These are phyloP conservation scores for Lates calcarifer DNA, from an alignment of 2,113 vertebrate genomes.

Conservation along the genomic window DNA sequence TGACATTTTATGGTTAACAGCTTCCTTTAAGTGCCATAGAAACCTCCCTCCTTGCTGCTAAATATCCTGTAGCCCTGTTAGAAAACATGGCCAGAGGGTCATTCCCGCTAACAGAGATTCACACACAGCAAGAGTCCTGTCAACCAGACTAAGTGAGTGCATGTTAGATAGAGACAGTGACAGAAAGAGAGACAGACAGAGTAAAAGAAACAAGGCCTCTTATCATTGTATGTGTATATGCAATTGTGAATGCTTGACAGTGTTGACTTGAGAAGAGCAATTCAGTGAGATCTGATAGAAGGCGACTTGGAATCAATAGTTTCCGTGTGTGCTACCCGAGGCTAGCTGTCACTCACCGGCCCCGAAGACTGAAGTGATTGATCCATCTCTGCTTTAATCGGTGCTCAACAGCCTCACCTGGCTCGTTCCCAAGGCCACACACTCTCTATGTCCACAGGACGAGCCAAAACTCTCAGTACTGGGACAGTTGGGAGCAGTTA, in stretches of 20 bases:
- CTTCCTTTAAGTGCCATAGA: constrained; percentile 46
- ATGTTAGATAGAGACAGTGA: not conserved
- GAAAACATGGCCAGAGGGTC: constrained; percentile 36
- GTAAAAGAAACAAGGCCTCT: constrained; percentile 1
- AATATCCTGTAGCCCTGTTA: constrained; percentile 52
- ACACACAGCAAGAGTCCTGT: constrained; percentile 57
- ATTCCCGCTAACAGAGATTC: constrained; percentile 44
- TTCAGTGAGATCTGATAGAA: constrained; percentile 75
- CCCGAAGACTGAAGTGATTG: constrained; percentile 49
- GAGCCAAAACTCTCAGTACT: not conserved
- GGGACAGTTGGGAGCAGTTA: constrained; percentile 21
- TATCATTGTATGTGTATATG: not conserved
- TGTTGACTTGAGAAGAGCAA: constrained; percentile 42
- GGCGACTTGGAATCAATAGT: constrained; percentile 86
- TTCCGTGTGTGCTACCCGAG: constrained; percentile 62
- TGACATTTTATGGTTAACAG: constrained; percentile 47
- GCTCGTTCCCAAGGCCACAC: constrained; percentile 66
- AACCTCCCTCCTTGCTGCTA: constrained; percentile 45
- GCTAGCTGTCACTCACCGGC: constrained; percentile 55
- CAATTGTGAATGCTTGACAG: constrained; percentile 40
- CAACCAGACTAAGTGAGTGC: not conserved
- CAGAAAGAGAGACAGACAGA: not conserved
- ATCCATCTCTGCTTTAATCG: constrained; percentile 65
- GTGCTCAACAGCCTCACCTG: constrained; percentile 71
- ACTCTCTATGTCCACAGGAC: not conserved